Evolutionary conservation across 2,113 vertebrate species (phyloP), one percentile per base, ranked within the genome.

Genomic region (Jaculus jaculus): DNA sequence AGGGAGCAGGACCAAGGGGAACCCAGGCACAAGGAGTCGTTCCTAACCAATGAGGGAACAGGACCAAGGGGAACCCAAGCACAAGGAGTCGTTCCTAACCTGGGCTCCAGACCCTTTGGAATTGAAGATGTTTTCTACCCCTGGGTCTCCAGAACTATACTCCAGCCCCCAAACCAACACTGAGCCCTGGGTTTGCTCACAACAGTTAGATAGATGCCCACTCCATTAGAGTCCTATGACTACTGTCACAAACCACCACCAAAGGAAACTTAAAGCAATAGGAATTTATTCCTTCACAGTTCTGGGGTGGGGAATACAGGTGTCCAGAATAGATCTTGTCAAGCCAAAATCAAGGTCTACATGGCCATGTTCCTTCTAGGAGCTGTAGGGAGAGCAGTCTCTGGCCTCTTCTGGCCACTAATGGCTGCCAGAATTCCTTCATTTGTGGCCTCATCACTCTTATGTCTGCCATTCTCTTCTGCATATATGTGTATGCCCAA

Each of bases 1-100:
- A 51, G 47, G 11, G 24, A 74, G 65, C 2, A 7, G 87, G n/a
- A 72, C 71, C 28, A n/a, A 30, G 24, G 24, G 69, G 3, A 39
- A 24, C 32, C 11, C 34, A 0, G 1, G 42, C 2, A 0, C 7
- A 42, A 18, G 26, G 51, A 8, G 51, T 51, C 51, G 12, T 32
- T 71, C n/a, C 79, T 34, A 16, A 9, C 37, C 7, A 0, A 4
- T 0, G 28, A 51, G 47, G 11, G 24, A 74, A 71, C 2, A 7
- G 87, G n/a, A 72, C 71, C 28, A n/a, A 30, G 24, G n/a, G 69
- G 3, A 39, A 24, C 32, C 11, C 34, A 0, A 0, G 42, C 2
- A 0, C 7, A 42, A 18, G 26, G 51, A 8, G 51, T 51, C 51
- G 12, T 32, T 71, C n/a, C 79, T 34, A 16, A 54, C 68, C 37